phyloP scores from a whole-genome alignment of 2,888 invertebrate species.

The Rugalucina vietnamica region DNA sequence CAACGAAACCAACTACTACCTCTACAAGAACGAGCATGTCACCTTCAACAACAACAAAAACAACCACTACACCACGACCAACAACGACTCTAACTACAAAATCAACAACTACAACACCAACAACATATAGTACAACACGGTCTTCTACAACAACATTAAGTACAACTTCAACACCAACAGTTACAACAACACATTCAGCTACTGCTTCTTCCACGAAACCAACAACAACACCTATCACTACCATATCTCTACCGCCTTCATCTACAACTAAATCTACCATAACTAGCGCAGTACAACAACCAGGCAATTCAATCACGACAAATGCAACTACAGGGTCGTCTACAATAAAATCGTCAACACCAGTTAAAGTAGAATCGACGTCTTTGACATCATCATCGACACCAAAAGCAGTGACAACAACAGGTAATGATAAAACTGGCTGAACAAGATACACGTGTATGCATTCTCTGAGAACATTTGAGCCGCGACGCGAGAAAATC shows the following conservation, averaged over 20 bases:
- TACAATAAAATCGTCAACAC: background rate
- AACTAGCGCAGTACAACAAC: background rate
- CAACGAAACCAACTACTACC: slow-evolving; percentile 3
- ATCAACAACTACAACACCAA: background rate
- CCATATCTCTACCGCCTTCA: background rate
- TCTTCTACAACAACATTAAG: background rate
- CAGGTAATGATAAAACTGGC: too few species aligned
- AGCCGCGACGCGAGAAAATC: too few species aligned
- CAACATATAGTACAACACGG: background rate
- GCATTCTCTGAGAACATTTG: too few species aligned
- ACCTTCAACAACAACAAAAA: background rate
- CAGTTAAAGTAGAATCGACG: background rate
- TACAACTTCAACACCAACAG: background rate
- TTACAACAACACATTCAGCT: background rate
- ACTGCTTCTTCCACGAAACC: background rate
- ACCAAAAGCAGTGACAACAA: background rate
- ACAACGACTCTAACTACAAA: background rate
- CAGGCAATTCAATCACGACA: too few species aligned
- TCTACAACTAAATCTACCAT: background rate
- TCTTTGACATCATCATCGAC: background rate
- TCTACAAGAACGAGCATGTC: background rate
- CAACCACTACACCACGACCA: background rate
- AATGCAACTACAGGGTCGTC: background rate
- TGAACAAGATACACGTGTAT: too few species aligned
- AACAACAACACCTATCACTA: background rate